These are phyloP conservation scores for Amphimedon queenslandica DNA, from an alignment of 37 sponge, comb jelly and placozoan genomes.

Conservation along the genomic window DNA sequence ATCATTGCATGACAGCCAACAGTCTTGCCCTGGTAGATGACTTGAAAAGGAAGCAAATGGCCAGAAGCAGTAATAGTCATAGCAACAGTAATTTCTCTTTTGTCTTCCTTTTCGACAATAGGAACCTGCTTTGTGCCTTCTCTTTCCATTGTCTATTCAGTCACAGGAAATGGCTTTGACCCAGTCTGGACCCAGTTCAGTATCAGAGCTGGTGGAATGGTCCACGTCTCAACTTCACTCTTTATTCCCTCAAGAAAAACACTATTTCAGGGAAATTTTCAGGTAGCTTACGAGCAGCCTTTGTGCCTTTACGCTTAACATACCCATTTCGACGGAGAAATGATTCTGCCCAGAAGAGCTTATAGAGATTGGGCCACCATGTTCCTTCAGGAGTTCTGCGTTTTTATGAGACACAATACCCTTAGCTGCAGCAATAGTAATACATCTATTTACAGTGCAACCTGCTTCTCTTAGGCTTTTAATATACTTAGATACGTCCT, in stretches of 20 bases:
- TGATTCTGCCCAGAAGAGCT: constrained; percentile 24
- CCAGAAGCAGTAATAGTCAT: not conserved
- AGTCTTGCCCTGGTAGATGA: constrained; percentile 15
- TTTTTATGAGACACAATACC: constrained; percentile 23
- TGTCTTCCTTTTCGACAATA: constrained; percentile 19
- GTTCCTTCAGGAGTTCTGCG: constrained; percentile 6
- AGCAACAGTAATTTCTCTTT: constrained; percentile 14
- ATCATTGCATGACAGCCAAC: constrained; percentile 12
- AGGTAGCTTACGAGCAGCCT: constrained; percentile 20
- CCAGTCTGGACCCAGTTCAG: constrained; percentile 24
- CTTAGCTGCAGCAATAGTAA: constrained; percentile 25
- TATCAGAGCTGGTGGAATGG: not conserved
- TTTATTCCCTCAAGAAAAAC: constrained; percentile 10
- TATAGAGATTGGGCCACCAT: constrained; percentile 20
- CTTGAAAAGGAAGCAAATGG: not conserved
- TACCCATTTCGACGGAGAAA: not conserved
- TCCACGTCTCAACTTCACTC: not conserved
- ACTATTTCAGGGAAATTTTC: constrained; percentile 28
- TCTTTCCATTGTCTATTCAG: constrained; percentile 20
- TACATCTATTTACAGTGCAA: constrained; percentile 8
- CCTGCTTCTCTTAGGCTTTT: not conserved
- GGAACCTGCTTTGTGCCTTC: constrained; percentile 20
- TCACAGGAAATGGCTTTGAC: constrained; percentile 4
- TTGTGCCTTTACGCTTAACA: constrained; percentile 15
- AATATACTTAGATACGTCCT: constrained; percentile 2